Base-by-base conservation (phyloP, 2,797 vertebrate species). In the Valencia hispanica region DNA sequence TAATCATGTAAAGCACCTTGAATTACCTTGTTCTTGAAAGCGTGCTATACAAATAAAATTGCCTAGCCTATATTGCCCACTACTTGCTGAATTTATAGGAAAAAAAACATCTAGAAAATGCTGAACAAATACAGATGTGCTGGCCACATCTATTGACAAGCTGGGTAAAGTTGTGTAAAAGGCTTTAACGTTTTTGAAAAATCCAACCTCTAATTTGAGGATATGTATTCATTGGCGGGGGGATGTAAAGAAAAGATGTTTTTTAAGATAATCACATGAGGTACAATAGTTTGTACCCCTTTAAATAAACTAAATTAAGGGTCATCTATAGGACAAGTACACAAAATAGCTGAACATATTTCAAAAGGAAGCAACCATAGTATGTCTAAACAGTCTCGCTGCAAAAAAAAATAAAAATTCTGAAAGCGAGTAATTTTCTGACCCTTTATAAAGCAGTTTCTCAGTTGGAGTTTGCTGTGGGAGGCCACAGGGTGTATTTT, bases 381-480 rank as follows among this genome's bases (percentile, higher is more conserved):
- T 6, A 6, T 36, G 32, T 63, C 17, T 20, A 63, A 36, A 65
- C 61, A 22, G 61, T 25, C 18, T 22, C 3, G 9, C 15, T 70
- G n/a, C 50, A n/a, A n/a, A n/a, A n/a, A n/a, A n/a, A n/a, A n/a
- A n/a, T n/a, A n/a, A n/a, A n/a, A n/a, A n/a, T 11, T 45, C 43
- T 18, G 25, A 74, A 53, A 51, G 5, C 17, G 48, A 22, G 20
- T 39, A 20, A 63, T 65, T 66, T 59, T 66, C 22, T 41, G 36
- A 41, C 25, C 14, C 41, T 27, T 25, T 5, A 22, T 51, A 51
- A 17, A 39, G 22, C 36, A 39, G 0, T 9, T 25, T 70, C 50
- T 9, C 50, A 53, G 43, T 30, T 39, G 50, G 59, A 27, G 18
- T 18, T 72, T 43, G 57, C 72, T 82, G 79, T 71, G 30, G 41